Evolutionary conservation across 2,113 vertebrate genomes (phyloP).

Genomic region (Perca fluviatilis): DNA sequence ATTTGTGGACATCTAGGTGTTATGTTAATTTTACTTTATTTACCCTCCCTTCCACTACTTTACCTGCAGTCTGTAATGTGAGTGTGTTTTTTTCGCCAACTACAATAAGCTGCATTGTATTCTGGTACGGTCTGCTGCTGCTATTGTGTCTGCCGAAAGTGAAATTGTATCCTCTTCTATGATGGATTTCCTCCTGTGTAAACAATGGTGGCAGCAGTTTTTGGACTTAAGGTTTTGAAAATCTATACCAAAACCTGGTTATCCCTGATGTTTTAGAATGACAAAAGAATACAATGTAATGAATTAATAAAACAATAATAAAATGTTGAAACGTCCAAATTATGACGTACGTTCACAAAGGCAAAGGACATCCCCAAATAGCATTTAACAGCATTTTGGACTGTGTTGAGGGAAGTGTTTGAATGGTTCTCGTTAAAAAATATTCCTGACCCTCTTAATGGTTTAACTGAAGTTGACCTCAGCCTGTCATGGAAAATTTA

Average conservation of each 20-base stretch:
- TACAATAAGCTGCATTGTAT: background rate
- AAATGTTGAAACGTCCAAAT: background rate
- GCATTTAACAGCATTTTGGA: background rate
- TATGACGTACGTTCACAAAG: background rate
- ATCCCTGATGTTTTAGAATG: background rate
- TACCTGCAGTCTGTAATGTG: too few species aligned
- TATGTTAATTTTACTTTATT: background rate
- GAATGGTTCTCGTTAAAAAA: slow-evolving; percentile 16
- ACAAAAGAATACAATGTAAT: background rate
- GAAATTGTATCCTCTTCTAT: background rate
- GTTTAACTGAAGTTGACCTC: slow-evolving; percentile 12
- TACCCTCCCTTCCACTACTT: background rate
- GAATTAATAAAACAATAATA: background rate
- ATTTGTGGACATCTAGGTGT: background rate
- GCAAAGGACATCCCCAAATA: too few species aligned
- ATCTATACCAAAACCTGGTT: background rate
- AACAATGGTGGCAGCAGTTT: background rate
- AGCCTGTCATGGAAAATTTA: slow-evolving; percentile 1
- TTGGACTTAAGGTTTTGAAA: background rate
- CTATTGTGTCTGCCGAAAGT: background rate
- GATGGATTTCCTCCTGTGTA: background rate
- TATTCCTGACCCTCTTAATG: slow-evolving; percentile 9
- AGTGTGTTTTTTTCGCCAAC: background rate
- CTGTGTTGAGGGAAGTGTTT: background rate
- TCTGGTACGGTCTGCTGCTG: background rate